Evolutionary conservation across 2,797 vertebrate species (phyloP).

Genomic region (Pangasius macronema): DNA sequence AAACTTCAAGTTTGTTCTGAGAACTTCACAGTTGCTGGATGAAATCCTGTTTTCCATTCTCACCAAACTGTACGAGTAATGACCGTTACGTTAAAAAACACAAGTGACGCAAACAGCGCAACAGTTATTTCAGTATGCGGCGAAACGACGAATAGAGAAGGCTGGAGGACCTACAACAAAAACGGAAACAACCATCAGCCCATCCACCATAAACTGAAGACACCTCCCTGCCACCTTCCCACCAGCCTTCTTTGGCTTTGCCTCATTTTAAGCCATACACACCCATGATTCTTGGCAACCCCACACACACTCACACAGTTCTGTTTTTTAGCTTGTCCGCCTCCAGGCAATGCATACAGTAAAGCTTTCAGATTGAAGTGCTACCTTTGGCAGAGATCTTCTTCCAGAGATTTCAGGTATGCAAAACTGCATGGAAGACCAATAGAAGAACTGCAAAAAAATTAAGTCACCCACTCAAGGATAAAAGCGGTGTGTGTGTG

Average conservation of each 20-base stretch:
- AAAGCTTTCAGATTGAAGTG: background rate
- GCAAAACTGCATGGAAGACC: background rate
- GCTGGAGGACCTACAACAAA: background rate
- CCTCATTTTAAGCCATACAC: background rate
- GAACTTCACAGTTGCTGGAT: background rate
- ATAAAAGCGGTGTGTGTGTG: background rate
- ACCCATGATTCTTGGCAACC: background rate
- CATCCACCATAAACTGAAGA: background rate
- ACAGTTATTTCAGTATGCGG: background rate
- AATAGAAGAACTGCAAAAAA: conserved; percentile 1
- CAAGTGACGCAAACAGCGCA: background rate
- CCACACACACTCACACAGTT: background rate
- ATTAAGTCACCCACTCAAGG: conserved; percentile 21
- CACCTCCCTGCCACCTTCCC: background rate
- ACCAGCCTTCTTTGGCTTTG: background rate
- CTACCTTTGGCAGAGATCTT: background rate
- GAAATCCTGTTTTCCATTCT: background rate
- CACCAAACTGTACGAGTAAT: background rate
- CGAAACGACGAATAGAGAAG: background rate
- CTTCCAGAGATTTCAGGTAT: background rate
- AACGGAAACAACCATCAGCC: background rate
- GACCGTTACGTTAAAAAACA: background rate
- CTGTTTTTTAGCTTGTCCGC: background rate
- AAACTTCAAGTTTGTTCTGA: background rate
- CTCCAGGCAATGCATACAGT: background rate